Evolutionary conservation across 2,888 invertebrate genomes (phyloP).

Genomic region (Saturnia pavonia): DNA sequence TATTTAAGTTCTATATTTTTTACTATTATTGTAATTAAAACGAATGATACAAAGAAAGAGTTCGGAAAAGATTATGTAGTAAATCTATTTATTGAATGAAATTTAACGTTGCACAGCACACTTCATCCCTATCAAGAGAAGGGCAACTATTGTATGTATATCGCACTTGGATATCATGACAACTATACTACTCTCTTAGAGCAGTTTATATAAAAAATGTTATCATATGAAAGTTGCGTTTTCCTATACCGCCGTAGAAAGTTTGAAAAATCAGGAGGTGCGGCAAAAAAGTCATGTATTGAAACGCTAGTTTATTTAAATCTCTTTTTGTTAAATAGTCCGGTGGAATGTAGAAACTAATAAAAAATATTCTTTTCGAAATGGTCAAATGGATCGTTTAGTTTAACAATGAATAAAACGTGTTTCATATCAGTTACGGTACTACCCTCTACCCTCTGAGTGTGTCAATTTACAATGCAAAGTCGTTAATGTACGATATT

Average conservation of each 20-base stretch:
- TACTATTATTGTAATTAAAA: no score
- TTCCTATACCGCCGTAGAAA: background rate
- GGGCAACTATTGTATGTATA: background rate
- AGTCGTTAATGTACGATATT: background rate
- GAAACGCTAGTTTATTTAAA: no score
- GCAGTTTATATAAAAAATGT: background rate
- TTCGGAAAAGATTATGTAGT: no score
- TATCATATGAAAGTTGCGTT: background rate
- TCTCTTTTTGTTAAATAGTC: background rate
- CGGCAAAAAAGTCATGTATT: no score
- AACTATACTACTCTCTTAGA: background rate
- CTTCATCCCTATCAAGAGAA: background rate
- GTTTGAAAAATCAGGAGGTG: no score
- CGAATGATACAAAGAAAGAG: no score
- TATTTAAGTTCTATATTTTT: no score
- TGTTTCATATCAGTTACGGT: slow-evolving; percentile 12
- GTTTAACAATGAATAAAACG: background rate
- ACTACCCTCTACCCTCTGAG: slow-evolving; percentile 2
- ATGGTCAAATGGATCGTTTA: background rate
- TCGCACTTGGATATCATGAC: background rate
- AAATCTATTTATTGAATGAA: background rate
- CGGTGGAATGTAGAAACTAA: background rate
- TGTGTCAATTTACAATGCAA: slow-evolving; percentile 11
- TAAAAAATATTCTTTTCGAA: background rate
- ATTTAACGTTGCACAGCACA: background rate